A percentile compares a stretch with the other conserved stretches of the same genome.
phyloP scores from a whole-genome alignment of 2,797 vertebrate species.

The Dipus sagitta region DNA sequence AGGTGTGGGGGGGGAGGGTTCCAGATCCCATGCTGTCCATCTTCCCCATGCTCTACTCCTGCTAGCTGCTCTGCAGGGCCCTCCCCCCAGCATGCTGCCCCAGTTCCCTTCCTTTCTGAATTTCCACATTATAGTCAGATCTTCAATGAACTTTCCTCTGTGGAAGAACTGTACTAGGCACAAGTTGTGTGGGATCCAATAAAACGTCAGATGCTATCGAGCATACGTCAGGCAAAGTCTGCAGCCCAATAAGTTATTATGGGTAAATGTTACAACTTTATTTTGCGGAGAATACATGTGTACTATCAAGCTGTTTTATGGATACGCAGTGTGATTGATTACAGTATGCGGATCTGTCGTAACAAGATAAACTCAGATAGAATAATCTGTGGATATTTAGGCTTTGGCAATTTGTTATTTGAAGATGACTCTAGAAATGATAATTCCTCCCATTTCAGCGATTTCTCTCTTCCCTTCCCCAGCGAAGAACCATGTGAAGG shows the following conservation, averaged over 20 bases:
- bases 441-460: conserved; percentile 84
- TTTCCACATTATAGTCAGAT: conserved; percentile 72
- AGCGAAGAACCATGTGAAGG: conserved; percentile 77
- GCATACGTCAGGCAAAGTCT: conserved; percentile 80
- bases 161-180: conserved; percentile 84
- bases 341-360: conserved; percentile 75
- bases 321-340: conserved; percentile 85
- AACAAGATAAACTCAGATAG: conserved; percentile 88
- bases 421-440: conserved; percentile 84
- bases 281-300: conserved; percentile 86
- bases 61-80: neutral
- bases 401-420: conserved; percentile 86
- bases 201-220: conserved; percentile 87
- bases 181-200: conserved; percentile 85
- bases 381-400: conserved; percentile 88
- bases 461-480: conserved; percentile 59
- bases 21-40: neutral
- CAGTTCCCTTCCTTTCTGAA: conserved; percentile 44
- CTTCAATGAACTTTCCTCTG: conserved; percentile 84
- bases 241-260: conserved; percentile 86
- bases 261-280: conserved; percentile 87
- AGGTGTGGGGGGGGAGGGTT: neutral
- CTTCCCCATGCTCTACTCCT: neutral
- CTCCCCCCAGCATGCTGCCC: neutral
- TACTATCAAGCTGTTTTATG: conserved; percentile 86